A percentile compares a stretch with the other conserved stretches of the same genome.
These are phyloP conservation scores for Drosophila leontia DNA, from an alignment of 1,140 invertebrate genomes.

Conservation along the genomic window DNA sequence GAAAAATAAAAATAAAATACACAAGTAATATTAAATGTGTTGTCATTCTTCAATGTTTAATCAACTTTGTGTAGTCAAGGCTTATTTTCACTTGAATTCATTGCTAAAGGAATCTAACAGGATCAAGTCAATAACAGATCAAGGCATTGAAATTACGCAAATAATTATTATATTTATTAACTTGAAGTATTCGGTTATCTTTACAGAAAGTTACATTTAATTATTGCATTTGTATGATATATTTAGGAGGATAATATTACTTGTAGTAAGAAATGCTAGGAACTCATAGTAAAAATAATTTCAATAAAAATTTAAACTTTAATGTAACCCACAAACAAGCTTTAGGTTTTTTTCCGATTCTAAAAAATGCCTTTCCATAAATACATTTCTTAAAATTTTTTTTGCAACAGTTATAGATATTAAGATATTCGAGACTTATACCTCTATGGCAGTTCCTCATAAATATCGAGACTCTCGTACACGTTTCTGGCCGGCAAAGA, in stretches of 20 bases:
- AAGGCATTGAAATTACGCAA: no score
- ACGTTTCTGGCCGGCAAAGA: constrained; percentile 11
- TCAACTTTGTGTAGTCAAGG: neutral
- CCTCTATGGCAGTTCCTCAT: constrained; percentile 36
- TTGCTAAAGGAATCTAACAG: neutral
- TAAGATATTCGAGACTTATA: neutral
- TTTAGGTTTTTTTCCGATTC: neutral
- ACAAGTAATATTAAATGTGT: constrained; percentile 1
- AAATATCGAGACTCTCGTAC: constrained; percentile 49
- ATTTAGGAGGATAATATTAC: neutral
- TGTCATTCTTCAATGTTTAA: neutral
- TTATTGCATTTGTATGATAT: neutral
- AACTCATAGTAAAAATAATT: neutral
- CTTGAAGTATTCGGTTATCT: no score
- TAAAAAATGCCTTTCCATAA: neutral
- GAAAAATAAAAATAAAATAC: neutral
- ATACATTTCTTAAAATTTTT: neutral
- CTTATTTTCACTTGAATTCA: neutral
- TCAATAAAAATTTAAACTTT: neutral
- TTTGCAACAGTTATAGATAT: neutral
- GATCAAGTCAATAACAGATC: no score
- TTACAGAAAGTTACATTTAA: neutral
- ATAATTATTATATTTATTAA: neutral
- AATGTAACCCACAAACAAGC: neutral
- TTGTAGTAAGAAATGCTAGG: neutral